These are phyloP conservation scores for Allolobophora icterica DNA, from an alignment of 2,888 invertebrate genomes.

Conservation along the genomic window DNA sequence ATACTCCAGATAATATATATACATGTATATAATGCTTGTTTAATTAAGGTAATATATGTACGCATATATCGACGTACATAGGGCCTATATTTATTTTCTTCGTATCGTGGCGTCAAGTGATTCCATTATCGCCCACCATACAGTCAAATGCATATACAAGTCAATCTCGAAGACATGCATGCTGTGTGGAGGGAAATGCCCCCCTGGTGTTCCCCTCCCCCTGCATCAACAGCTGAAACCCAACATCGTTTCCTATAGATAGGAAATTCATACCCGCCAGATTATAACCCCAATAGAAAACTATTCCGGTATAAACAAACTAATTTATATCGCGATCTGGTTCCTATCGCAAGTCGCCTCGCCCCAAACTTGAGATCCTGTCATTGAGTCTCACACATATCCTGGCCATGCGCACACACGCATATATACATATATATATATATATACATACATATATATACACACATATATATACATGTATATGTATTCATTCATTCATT, in stretches of 20 bases:
- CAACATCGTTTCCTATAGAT: not conserved
- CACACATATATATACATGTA: too few species aligned
- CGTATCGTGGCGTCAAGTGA: conserved; percentile 17
- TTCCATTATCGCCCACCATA: not conserved
- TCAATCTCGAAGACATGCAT: not conserved
- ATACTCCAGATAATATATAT: too few species aligned
- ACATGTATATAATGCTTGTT: too few species aligned
- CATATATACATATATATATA: too few species aligned
- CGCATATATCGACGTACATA: not conserved
- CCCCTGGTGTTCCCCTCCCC: not conserved
- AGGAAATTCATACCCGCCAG: not conserved
- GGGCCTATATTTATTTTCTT: not conserved
- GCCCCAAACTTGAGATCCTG: conserved; percentile 2
- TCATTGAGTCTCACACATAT: not conserved
- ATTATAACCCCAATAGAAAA: conserved; percentile 10
- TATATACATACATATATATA: too few species aligned
- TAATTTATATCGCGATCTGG: conserved; percentile 10
- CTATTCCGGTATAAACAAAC: conserved; percentile 11
- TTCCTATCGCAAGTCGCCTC: not conserved
- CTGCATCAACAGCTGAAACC: not conserved
- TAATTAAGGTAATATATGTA: not conserved
- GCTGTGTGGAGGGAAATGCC: not conserved
- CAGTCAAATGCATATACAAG: not conserved
- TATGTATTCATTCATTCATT: too few species aligned
- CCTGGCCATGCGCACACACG: not conserved